Percentiles rank a stretch among this genome's conserved stretches.
These are phyloP conservation scores for Muscicapa adusta DNA, from an alignment of 2,113 vertebrate species.

Conservation along the genomic window DNA sequence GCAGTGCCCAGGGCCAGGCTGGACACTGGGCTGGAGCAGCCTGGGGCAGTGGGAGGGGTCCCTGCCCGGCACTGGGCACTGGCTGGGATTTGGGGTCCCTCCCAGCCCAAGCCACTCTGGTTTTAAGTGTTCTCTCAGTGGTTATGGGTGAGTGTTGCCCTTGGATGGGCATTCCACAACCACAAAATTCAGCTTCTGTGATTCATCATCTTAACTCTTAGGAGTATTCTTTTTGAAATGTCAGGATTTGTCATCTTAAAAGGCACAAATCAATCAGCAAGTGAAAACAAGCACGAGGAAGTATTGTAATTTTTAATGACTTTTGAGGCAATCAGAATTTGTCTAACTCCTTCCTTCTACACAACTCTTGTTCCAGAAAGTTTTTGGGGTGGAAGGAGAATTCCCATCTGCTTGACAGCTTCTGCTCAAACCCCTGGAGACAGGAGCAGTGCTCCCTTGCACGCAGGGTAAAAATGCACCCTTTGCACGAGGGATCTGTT, in stretches of 20 bases:
- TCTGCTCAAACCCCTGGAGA: neutral
- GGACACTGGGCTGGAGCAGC: neutral
- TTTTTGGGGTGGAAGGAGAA: rapidly evolving
- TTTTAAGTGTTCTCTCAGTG: neutral
- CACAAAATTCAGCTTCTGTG: neutral
- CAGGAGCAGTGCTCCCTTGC: rapidly evolving
- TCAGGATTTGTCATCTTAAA: neutral
- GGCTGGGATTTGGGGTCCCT: rapidly evolving
- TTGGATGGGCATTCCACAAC: neutral
- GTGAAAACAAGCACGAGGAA: neutral
- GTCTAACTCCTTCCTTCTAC: neutral
- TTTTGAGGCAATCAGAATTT: neutral
- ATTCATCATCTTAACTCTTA: neutral
- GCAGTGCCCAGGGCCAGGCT: rapidly evolving
- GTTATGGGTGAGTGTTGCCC: neutral
- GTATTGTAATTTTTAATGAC: neutral
- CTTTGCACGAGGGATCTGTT: rapidly evolving
- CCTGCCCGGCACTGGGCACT: neutral
- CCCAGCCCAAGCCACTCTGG: neutral
- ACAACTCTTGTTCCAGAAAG: neutral
- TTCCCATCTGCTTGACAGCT: neutral
- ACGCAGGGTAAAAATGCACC: neutral
- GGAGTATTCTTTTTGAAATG: neutral
- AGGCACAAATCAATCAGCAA: neutral
- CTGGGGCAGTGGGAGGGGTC: neutral